phyloP scores from a whole-genome alignment of 2,888 invertebrate species.

The Parnassius smintheus region DNA sequence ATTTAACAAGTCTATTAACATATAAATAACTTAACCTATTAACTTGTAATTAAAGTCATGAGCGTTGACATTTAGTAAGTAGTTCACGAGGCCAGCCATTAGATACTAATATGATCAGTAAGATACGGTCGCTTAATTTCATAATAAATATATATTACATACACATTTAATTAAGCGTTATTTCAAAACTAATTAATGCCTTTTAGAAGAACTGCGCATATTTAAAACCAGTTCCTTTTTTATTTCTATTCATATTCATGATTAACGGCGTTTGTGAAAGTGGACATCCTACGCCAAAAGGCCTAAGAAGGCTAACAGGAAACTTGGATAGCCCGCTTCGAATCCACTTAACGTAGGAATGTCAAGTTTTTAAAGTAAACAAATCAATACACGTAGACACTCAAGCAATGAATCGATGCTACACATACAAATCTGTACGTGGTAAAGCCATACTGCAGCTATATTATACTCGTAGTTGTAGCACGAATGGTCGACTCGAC shows the following conservation, averaged over 20 bases:
- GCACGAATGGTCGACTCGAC: too few relatives aligned
- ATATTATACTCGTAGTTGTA: too few relatives aligned
- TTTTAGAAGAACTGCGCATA: neutral
- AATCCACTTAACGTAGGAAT: neutral
- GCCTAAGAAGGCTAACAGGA: conserved; percentile 3
- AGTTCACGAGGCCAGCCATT: neutral
- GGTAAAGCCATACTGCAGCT: too few relatives aligned
- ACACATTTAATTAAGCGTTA: neutral
- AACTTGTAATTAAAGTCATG: too few relatives aligned
- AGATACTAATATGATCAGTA: neutral
- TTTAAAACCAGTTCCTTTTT: neutral
- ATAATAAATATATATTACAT: neutral
- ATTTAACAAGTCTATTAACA: too few relatives aligned
- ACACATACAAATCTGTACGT: too few relatives aligned
- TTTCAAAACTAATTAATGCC: neutral
- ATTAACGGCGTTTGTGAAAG: conserved; percentile 1
- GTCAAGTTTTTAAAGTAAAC: neutral
- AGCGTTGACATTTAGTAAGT: conserved; percentile 1
- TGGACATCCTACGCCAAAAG: neutral
- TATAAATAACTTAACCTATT: too few relatives aligned
- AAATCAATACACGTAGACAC: neutral
- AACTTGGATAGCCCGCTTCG: neutral
- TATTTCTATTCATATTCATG: neutral
- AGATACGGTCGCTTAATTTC: neutral
- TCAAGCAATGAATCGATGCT: too few relatives aligned